These are phyloP conservation scores for Spilarctia lutea DNA, from an alignment of 2,888 invertebrate genomes.

Conservation along the genomic window DNA sequence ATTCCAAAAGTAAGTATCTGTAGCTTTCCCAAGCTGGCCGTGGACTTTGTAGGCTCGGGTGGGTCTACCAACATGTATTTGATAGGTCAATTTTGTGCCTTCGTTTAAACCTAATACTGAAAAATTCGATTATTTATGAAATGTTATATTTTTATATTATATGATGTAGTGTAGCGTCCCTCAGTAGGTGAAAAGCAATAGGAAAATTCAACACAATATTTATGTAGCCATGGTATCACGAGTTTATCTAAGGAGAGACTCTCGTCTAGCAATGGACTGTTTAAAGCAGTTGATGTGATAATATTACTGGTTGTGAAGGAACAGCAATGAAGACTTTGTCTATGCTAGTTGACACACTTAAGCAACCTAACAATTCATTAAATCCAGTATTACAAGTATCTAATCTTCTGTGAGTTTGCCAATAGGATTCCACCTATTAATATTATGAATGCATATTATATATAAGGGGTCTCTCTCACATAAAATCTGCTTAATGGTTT, in stretches of 20 bases:
- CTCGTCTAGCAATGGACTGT: too few relatives aligned
- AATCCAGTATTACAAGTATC: background rate
- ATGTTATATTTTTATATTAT: too few relatives aligned
- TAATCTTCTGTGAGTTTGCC: background rate
- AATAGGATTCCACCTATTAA: too few relatives aligned
- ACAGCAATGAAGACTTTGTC: background rate
- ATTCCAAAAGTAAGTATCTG: constrained; percentile 90
- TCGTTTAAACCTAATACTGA: constrained; percentile 91
- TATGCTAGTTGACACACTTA: background rate
- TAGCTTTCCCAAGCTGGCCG: constrained; percentile 92
- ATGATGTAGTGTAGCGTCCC: too few relatives aligned
- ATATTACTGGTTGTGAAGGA: background rate
- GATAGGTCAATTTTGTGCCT: constrained; percentile 86
- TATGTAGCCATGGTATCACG: too few relatives aligned
- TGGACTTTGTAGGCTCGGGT: constrained; percentile 91
- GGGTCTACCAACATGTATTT: constrained; percentile 87
- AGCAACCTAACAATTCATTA: background rate
- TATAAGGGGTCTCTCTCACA: too few relatives aligned
- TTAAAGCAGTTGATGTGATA: too few relatives aligned
- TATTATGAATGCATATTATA: too few relatives aligned
- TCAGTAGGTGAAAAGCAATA: too few relatives aligned
- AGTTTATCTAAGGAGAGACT: too few relatives aligned
- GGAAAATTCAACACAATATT: too few relatives aligned
- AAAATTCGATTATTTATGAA: constrained; percentile 41
- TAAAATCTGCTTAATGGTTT: too few relatives aligned